These are phyloP conservation scores for Mionectes macconnelli DNA, from an alignment of 2,113 vertebrate species.

Conservation along the genomic window DNA sequence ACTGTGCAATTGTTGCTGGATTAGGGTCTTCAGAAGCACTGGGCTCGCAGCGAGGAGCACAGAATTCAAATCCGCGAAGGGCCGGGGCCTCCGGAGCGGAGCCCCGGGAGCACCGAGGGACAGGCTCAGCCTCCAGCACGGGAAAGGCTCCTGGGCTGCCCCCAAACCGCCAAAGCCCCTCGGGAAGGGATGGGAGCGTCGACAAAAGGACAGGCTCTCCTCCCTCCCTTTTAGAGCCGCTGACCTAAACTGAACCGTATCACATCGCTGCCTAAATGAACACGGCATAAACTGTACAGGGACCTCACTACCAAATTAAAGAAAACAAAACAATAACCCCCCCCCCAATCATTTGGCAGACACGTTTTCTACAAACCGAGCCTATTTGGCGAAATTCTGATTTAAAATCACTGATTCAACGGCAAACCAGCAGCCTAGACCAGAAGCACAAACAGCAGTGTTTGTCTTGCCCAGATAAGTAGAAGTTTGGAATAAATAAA, in stretches of 20 bases:
- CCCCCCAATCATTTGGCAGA: neutral
- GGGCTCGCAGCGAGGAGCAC: neutral
- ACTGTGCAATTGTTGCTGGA: conserved; percentile 51
- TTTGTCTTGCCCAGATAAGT: conserved; percentile 49
- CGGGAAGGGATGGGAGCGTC: rapidly evolving
- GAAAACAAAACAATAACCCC: neutral
- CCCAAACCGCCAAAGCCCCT: neutral
- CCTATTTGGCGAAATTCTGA: neutral
- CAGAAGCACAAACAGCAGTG: conserved; percentile 49
- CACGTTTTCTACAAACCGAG: neutral
- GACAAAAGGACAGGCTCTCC: neutral
- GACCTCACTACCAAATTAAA: rapidly evolving
- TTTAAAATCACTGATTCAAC: conserved; percentile 45
- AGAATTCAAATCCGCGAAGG: neutral
- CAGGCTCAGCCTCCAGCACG: neutral
- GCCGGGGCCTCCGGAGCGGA: neutral
- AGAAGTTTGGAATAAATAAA: conserved; percentile 58
- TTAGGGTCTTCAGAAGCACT: neutral
- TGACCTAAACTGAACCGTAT: neutral
- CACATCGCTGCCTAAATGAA: neutral
- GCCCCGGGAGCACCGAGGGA: neutral
- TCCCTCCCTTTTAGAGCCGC: neutral
- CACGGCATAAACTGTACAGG: neutral
- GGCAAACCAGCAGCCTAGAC: conserved; percentile 67
- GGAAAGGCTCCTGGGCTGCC: neutral